Evolutionary conservation across 2,888 invertebrate genomes (phyloP), one percentile per base, ranked within the genome.

Genomic region (Orthosia gothica): DNA sequence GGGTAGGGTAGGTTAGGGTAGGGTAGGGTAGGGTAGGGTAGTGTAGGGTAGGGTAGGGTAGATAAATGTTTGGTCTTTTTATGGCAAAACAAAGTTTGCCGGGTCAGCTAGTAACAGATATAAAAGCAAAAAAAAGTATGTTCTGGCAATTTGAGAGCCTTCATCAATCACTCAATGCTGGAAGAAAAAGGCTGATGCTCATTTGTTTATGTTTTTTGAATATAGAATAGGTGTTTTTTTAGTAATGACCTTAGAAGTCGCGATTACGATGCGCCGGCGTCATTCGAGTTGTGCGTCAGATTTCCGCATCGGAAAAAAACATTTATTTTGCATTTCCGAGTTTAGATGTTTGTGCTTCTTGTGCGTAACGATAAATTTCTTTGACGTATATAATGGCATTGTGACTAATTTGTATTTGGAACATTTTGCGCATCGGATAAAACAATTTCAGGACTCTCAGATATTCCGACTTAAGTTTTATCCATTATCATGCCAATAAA

Each of bases 301-400:
- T 79, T 83, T 80, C 74, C 57, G 67, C 18, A 52, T 68, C n/a
- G 18, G n/a, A 45, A 54, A 52, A 32, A 66, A 45, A 32, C 18
- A 47, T 64, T 50, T 50, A 18, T 5, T 50, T 57, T 79, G 26
- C 18, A 65, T 49, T 70, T 70, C 65, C 55, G 40, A 65, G 59
- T 65, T 61, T 52, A 23, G 5, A 50, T 45, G 32, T 23, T 65
- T 52, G 4, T 49, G 15, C 40, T 52, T 61, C 49, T 59, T 49
- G 16, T 23, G 20, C 45, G 49, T 23, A 49, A 23, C 47, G 12
- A 55, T 74, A 16, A 4, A 76, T 74, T 76, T 68, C 11, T 68
- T 26, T 26, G 16, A n/a, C 11, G 18, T 26, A 59, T 13, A 71
- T 23, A 59, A n/a, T 23, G n/a, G 15, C 3, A 18, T 9, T 54